Evolutionary conservation across 1,140 invertebrate species (phyloP).

Genomic region (Orius insidiosus): DNA sequence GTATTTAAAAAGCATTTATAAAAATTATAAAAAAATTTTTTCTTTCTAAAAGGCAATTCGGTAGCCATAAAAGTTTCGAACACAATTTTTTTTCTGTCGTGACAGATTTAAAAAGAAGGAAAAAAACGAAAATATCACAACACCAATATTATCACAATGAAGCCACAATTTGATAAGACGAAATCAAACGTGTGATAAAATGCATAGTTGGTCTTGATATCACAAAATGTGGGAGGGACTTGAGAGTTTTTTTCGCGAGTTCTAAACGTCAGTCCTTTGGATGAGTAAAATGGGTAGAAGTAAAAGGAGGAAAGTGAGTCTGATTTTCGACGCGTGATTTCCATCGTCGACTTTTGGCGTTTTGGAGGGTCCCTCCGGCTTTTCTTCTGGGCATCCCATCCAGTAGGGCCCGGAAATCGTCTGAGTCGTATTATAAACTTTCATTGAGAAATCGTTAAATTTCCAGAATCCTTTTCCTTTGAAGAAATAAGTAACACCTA

Average conservation of each 20-base stretch:
- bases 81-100: no score
- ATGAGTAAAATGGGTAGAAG: not conserved
- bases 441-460: conserved; percentile 79
- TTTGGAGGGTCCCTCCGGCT: not conserved
- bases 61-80: no score
- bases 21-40: no score
- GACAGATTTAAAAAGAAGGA: no score
- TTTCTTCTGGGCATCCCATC: conserved; percentile 51
- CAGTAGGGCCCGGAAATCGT: conserved; percentile 55
- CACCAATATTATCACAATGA: not conserved
- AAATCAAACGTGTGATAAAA: not conserved
- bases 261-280: not conserved
- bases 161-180: not conserved
- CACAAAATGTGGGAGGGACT: conserved; percentile 2
- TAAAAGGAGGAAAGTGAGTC: not conserved
- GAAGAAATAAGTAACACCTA: conserved; percentile 89
- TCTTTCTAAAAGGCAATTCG: no score
- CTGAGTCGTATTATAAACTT: conserved; percentile 49
- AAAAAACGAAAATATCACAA: no score
- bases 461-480: conserved; percentile 84
- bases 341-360: not conserved
- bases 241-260: not conserved
- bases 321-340: not conserved
- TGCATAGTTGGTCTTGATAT: not conserved
- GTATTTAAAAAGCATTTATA: no score